A percentile compares a stretch with the other conserved stretches of the same genome.
phyloP scores from a whole-genome alignment of 2,797 vertebrate genomes.

The Octomys mimax region DNA sequence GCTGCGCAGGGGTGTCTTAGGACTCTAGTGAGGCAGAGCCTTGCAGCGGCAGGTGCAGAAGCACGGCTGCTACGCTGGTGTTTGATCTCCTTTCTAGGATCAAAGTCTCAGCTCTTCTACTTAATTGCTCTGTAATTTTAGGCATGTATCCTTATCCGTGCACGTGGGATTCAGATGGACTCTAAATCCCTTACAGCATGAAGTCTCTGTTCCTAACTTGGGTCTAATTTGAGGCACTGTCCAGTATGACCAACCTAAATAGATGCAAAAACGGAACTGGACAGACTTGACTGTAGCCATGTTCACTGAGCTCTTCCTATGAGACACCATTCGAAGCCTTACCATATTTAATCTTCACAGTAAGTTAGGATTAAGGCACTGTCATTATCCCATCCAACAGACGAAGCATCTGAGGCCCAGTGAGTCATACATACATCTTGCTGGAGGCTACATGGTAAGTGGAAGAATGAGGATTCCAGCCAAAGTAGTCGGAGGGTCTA shows the following conservation, averaged over 20 bases:
- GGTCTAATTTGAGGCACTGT: background rate
- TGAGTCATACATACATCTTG: background rate
- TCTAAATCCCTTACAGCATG: background rate
- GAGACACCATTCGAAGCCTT: background rate
- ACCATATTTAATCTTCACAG: background rate
- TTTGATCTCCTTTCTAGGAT: background rate
- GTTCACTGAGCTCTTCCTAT: background rate
- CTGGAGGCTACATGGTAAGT: background rate
- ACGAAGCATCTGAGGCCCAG: constrained; percentile 12
- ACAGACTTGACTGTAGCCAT: background rate
- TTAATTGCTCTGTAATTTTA: background rate
- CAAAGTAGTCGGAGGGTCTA: background rate
- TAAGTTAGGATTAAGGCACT: background rate
- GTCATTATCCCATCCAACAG: background rate
- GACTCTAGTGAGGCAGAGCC: background rate
- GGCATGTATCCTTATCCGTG: background rate
- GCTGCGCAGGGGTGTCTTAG: background rate
- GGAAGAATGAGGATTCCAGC: background rate
- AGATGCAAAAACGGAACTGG: background rate
- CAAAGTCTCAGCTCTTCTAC: background rate
- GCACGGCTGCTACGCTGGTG: background rate
- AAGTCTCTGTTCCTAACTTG: background rate
- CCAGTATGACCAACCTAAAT: background rate
- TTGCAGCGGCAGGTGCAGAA: background rate
- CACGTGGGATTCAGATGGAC: background rate